phyloP scores from a whole-genome alignment of 2,113 vertebrate genomes.

The Steatornis caripensis region DNA sequence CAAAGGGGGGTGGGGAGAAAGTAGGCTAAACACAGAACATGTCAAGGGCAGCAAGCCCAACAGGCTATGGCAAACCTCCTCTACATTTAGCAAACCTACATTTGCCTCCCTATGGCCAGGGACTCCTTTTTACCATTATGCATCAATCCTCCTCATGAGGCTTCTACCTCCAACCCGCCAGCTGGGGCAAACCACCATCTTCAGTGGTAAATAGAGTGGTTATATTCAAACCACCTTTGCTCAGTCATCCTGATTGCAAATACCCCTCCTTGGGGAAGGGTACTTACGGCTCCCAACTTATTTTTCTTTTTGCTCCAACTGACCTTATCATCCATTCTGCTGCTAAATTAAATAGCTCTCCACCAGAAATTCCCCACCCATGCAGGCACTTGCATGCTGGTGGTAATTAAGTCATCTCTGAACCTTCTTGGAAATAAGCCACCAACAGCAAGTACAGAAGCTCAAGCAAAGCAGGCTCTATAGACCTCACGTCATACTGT shows the following conservation, averaged over 20 bases:
- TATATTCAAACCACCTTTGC: not conserved
- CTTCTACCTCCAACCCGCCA: not conserved
- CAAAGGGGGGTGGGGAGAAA: fast-evolving
- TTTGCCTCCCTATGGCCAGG: not conserved
- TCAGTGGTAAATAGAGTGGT: not conserved
- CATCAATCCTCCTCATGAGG: not conserved
- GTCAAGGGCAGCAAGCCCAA: not conserved
- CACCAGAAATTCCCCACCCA: not conserved
- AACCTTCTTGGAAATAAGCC: not conserved
- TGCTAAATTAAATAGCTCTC: not conserved
- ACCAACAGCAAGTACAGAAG: not conserved
- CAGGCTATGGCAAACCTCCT: not conserved
- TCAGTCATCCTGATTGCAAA: not conserved
- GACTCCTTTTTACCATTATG: not conserved
- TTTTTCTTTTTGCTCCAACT: not conserved
- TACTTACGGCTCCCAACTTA: not conserved
- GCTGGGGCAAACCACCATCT: not conserved
- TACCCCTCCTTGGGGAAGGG: not conserved
- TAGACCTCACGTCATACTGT: fast-evolving
- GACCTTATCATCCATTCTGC: not conserved
- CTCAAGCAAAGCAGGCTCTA: not conserved
- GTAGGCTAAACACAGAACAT: not conserved
- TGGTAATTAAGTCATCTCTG: not conserved
- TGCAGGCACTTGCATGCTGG: not conserved
- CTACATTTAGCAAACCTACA: not conserved